Conservation (phyloP, 2,797 vertebrate genomes). For the Pipistrellus nathusii region DNA sequence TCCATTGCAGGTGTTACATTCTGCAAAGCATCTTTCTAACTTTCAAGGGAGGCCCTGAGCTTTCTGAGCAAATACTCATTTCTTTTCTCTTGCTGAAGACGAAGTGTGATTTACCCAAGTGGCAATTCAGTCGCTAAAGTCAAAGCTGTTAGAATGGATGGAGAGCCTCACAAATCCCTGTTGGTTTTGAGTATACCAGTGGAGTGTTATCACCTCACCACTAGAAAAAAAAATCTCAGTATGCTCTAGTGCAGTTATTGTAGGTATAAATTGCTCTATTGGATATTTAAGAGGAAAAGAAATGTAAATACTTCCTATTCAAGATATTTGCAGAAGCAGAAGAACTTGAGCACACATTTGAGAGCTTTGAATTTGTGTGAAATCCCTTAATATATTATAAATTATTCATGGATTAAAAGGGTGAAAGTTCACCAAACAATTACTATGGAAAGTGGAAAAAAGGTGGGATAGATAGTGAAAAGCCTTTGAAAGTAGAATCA, state of each 20-base stretch:
- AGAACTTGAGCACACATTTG: background rate
- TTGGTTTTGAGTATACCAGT: conserved; percentile 48
- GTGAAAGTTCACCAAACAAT: background rate
- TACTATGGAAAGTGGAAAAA: background rate
- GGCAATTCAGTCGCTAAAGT: conserved; percentile 32
- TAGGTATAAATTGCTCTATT: background rate
- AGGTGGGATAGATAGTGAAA: background rate
- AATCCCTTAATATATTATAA: conserved; percentile 15
- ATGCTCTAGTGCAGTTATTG: background rate
- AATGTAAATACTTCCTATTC: background rate
- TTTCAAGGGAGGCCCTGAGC: background rate
- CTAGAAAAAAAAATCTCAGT: background rate
- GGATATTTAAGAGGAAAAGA: background rate
- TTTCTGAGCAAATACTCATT: conserved; percentile 49
- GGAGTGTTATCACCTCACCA: background rate
- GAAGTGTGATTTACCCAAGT: conserved; percentile 46
- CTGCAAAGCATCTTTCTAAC: conserved; percentile 14
- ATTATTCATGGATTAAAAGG: background rate
- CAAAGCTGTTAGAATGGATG: background rate
- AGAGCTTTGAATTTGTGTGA: background rate
- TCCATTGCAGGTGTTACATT: background rate
- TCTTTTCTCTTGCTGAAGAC: conserved; percentile 42
- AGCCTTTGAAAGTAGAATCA: background rate
- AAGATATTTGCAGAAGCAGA: background rate
- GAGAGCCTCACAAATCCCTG: conserved; percentile 36